phyloP scores from a whole-genome alignment of 2,888 invertebrate species.

The Drosophila anceps region DNA sequence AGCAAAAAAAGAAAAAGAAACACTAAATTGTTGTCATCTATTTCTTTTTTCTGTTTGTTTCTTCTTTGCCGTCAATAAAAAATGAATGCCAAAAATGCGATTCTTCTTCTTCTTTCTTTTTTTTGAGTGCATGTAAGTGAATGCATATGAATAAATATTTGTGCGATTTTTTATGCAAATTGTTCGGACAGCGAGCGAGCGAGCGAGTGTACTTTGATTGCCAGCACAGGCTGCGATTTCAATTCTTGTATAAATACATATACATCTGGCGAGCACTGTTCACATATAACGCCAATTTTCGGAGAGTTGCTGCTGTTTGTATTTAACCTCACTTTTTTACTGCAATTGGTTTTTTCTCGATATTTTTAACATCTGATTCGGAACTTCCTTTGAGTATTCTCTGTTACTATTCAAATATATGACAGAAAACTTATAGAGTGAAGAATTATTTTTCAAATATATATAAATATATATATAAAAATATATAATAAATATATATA shows the following conservation, averaged over 20 bases:
- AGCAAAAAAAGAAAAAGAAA: slow-evolving; percentile 14
- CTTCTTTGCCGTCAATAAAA: slow-evolving; percentile 53
- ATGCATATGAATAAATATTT: slow-evolving; percentile 76
- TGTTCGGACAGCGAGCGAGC: slow-evolving; percentile 26
- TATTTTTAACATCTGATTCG: not conserved
- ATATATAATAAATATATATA: too few relatives aligned
- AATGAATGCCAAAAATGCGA: slow-evolving; percentile 52
- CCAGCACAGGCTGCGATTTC: slow-evolving; percentile 9
- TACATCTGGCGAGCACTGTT: not conserved
- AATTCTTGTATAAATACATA: not conserved
- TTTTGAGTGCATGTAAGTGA: slow-evolving; percentile 60
- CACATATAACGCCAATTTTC: not conserved
- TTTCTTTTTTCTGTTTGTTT: slow-evolving; percentile 28
- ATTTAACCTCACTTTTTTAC: not conserved
- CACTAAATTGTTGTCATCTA: slow-evolving; percentile 23
- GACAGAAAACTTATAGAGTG: not conserved
- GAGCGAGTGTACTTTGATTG: slow-evolving; percentile 27
- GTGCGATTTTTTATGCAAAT: slow-evolving; percentile 58
- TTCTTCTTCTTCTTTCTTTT: not conserved
- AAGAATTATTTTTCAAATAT: not conserved
- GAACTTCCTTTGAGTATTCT: not conserved
- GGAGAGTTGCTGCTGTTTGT: not conserved
- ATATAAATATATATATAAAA: too few relatives aligned
- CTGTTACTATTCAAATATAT: not conserved
- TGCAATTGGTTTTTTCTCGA: not conserved